Conservation (phyloP, 2,113 vertebrate species). For the Chaetura pelagica region DNA sequence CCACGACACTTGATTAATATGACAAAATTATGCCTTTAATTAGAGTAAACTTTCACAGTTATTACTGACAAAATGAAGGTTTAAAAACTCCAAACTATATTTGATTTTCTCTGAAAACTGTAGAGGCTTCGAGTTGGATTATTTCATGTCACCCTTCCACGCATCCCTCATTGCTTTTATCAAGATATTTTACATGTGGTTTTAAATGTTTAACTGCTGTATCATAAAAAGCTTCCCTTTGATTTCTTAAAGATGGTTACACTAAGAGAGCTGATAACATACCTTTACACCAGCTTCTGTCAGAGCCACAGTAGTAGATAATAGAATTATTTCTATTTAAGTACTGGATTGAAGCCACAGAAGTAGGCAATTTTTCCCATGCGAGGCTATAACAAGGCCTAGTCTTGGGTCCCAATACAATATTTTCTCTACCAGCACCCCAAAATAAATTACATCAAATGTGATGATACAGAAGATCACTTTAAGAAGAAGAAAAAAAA, state of each 20-base stretch:
- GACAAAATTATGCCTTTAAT: slow-evolving; percentile 45
- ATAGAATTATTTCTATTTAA: neutral
- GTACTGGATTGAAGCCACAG: neutral
- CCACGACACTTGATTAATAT: slow-evolving; percentile 34
- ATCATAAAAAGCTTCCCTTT: neutral
- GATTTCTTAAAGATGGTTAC: neutral
- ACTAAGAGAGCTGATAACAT: neutral
- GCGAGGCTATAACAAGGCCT: neutral
- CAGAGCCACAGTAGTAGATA: neutral
- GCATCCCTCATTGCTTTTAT: neutral
- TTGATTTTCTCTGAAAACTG: neutral
- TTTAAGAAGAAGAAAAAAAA: neutral
- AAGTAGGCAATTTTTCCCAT: neutral
- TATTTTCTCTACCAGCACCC: neutral
- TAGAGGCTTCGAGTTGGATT: neutral
- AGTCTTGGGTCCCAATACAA: neutral
- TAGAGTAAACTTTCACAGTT: slow-evolving; percentile 42
- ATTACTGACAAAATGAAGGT: slow-evolving; percentile 8
- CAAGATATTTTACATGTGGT: neutral
- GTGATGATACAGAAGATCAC: neutral
- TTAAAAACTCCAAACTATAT: neutral
- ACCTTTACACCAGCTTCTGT: neutral
- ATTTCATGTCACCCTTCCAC: neutral
- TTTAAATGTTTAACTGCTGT: neutral
- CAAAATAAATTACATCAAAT: neutral